phyloP scores from a whole-genome alignment of 1,140 invertebrate species.

The Diploscapter pachys region DNA sequence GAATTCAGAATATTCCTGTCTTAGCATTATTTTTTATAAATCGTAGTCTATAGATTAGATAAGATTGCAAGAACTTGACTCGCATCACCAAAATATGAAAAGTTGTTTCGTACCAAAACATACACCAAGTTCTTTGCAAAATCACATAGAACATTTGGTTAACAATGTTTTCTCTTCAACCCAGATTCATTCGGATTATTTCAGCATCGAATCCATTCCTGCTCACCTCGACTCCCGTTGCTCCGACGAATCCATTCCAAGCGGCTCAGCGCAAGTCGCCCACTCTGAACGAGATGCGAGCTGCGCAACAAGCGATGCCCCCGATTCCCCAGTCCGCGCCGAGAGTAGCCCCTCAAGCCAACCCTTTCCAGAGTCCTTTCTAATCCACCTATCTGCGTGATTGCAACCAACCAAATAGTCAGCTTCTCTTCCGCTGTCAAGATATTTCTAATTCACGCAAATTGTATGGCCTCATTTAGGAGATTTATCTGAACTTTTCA shows the following conservation, averaged over 20 bases:
- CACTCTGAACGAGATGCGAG: slow-evolving; percentile 54
- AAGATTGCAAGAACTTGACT: too few relatives aligned
- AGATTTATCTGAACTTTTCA: too few relatives aligned
- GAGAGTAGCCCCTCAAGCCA: slow-evolving; percentile 19
- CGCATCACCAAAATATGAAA: too few relatives aligned
- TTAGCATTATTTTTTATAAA: slow-evolving; percentile 4
- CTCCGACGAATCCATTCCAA: slow-evolving; percentile 51
- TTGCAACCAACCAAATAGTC: not conserved
- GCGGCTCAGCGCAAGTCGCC: slow-evolving; percentile 54
- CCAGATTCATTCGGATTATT: slow-evolving; percentile 23
- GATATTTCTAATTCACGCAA: not conserved
- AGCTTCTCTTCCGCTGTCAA: not conserved
- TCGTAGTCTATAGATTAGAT: not conserved
- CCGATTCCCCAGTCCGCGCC: slow-evolving; percentile 26
- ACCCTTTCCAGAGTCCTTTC: slow-evolving; percentile 31
- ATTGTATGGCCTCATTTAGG: too few relatives aligned
- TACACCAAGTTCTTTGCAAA: too few relatives aligned
- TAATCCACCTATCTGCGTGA: not conserved
- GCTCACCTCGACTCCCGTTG: slow-evolving; percentile 35
- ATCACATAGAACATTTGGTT: too few relatives aligned
- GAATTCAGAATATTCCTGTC: not conserved
- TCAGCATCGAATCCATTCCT: slow-evolving; percentile 55
- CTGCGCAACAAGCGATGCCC: slow-evolving; percentile 23
- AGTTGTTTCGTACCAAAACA: too few relatives aligned
- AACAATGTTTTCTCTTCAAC: too few relatives aligned